phyloP scores from a whole-genome alignment of 2,797 vertebrate species.

The Galaxias olidus region DNA sequence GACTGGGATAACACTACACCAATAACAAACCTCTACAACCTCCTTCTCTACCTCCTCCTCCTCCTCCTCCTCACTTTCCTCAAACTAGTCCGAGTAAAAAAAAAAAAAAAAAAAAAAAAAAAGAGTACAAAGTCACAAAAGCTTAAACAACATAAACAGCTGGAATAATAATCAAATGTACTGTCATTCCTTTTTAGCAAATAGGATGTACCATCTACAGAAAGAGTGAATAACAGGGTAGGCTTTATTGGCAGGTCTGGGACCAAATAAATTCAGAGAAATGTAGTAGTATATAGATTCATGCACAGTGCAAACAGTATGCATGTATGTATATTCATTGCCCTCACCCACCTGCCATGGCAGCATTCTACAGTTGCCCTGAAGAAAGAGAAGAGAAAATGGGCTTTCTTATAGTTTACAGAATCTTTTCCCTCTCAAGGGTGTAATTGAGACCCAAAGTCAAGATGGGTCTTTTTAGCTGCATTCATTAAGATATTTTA shows the following conservation, averaged over 20 bases:
- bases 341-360: conserved; percentile 50
- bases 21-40: conserved; percentile 66
- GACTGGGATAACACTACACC: neutral
- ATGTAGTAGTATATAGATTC: conserved; percentile 38
- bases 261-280: neutral
- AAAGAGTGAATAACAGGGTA: neutral
- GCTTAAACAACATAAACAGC: neutral
- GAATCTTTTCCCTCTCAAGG: too few relatives aligned
- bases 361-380: conserved; percentile 49
- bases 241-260: neutral
- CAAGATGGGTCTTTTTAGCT: too few relatives aligned
- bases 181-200: too few relatives aligned
- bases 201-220: neutral
- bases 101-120: too few relatives aligned
- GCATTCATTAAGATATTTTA: too few relatives aligned
- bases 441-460: too few relatives aligned
- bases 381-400: conserved; percentile 35
- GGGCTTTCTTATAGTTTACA: neutral
- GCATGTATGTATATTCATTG: conserved; percentile 62
- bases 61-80: conserved; percentile 65
- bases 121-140: conserved; percentile 27
- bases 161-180: neutral
- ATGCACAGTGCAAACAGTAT: conserved; percentile 29
- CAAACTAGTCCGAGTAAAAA: conserved; percentile 56
- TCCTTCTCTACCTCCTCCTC: conserved; percentile 48